phyloP scores from a whole-genome alignment of 1,140 invertebrate genomes.

The Notospermus geniculatus region DNA sequence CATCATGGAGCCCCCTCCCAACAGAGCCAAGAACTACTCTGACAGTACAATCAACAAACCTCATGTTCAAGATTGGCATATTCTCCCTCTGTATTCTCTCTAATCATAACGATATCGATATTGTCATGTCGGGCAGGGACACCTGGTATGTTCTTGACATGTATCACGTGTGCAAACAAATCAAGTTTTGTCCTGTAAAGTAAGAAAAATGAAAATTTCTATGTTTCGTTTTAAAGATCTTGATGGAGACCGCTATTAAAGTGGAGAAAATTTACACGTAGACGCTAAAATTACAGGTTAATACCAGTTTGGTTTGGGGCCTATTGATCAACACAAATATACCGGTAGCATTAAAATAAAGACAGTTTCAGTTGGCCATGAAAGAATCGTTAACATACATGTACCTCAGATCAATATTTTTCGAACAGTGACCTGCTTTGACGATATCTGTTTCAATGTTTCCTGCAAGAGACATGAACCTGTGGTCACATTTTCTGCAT shows the following conservation, averaged over 20 bases:
- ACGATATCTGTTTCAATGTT: conserved; percentile 48
- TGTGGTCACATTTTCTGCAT: no score
- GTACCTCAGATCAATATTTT: conserved; percentile 48
- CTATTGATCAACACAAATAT: no score
- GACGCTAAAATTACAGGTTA: no score
- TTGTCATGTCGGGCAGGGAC: conserved; percentile 83
- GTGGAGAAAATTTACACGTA: no score
- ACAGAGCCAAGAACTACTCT: neutral
- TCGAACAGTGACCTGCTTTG: conserved; percentile 37
- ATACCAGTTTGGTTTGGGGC: no score
- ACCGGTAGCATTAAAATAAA: no score
- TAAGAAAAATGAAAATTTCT: conserved; percentile 14
- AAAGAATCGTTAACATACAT: neutral
- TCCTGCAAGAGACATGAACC: conserved; percentile 42
- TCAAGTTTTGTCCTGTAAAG: conserved; percentile 73
- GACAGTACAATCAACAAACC: conserved; percentile 27
- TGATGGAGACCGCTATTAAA: no score
- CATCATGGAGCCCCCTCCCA: no score
- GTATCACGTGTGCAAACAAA: conserved; percentile 95
- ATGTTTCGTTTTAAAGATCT: no score
- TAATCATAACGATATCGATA: conserved; percentile 93
- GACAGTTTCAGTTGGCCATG: neutral
- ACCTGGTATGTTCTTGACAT: conserved; percentile 89
- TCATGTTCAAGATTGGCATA: conserved; percentile 98
- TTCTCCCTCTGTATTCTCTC: conserved; percentile 98